phyloP scores from a whole-genome alignment of 2,888 invertebrate genomes.

The Epirrhoe alternata region DNA sequence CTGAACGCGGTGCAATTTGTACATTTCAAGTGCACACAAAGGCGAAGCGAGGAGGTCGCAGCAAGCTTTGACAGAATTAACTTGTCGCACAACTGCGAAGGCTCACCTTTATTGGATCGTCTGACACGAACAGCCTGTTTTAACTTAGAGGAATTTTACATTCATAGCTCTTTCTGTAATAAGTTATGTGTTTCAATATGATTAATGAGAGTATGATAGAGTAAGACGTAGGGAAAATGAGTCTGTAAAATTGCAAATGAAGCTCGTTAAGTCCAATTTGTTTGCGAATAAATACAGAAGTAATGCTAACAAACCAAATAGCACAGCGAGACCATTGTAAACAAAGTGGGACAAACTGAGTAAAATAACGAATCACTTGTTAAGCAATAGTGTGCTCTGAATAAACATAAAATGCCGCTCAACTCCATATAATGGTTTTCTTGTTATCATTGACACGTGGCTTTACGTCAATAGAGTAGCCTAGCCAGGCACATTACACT shows the following conservation, averaged over 20 bases:
- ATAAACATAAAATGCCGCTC: conserved; percentile 64
- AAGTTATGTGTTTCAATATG: conserved; percentile 11
- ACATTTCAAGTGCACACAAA: conserved; percentile 85
- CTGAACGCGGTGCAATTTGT: conserved; percentile 82
- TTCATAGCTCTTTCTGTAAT: conserved; percentile 2
- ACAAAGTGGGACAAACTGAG: conserved; percentile 66
- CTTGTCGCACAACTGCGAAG: conserved; percentile 75
- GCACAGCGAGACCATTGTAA: conserved; percentile 57
- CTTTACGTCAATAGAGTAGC: conserved; percentile 38
- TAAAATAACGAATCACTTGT: conserved; percentile 69
- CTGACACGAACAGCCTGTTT: conserved; percentile 41
- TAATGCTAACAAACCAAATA: conserved; percentile 49
- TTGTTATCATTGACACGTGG: conserved; percentile 61
- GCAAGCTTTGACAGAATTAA: conserved; percentile 84
- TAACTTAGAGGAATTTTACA: conserved; percentile 53
- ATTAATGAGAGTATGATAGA: neutral
- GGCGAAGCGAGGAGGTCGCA: conserved; percentile 80
- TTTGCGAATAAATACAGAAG: conserved; percentile 39
- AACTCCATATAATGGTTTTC: conserved; percentile 58
- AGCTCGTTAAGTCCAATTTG: conserved; percentile 30
- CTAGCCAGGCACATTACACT: conserved; percentile 28
- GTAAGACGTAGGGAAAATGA: conserved; percentile 5
- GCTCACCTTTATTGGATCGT: conserved; percentile 78
- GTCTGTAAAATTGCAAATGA: conserved; percentile 15
- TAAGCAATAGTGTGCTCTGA: conserved; percentile 69